A percentile compares a stretch with the other conserved stretches of the same genome.
Evolutionary conservation across 2,888 invertebrate genomes (phyloP).

Genomic region (Drosophila recens): DNA sequence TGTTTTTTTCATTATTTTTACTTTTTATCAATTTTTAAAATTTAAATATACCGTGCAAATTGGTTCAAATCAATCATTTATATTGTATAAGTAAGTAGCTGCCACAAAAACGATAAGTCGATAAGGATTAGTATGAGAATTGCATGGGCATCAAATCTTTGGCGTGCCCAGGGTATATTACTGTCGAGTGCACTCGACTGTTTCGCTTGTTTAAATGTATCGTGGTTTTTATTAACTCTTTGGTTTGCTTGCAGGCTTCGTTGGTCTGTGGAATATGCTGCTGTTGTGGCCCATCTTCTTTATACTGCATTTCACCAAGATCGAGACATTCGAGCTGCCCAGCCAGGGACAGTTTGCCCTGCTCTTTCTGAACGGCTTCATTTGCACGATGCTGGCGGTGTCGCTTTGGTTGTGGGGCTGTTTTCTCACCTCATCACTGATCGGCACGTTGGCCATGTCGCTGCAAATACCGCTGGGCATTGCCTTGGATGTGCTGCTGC

Average conservation of each 20-base stretch:
- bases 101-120: too few species aligned
- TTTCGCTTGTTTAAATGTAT: background rate
- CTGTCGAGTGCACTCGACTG: too few species aligned
- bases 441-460: slow-evolving; percentile 94
- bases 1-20: too few species aligned
- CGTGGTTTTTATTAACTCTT: background rate
- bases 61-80: too few species aligned
- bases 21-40: too few species aligned
- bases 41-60: too few species aligned
- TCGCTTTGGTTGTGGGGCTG: slow-evolving; percentile 98
- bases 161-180: too few species aligned
- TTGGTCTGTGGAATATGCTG: slow-evolving; percentile 95
- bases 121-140: too few species aligned
- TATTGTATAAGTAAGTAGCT: too few species aligned
- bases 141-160: too few species aligned
- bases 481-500: slow-evolving; percentile 92
- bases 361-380: slow-evolving; percentile 93
- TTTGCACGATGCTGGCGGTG: slow-evolving; percentile 96
- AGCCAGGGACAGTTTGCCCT: slow-evolving; percentile 92
- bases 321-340: slow-evolving; percentile 95
- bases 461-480: slow-evolving; percentile 95
- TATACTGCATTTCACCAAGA: slow-evolving; percentile 92
- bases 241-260: slow-evolving; percentile 90
- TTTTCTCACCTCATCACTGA: slow-evolving; percentile 95
- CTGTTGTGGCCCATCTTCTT: slow-evolving; percentile 96